A percentile compares a stretch with the other conserved stretches of the same genome.
These are phyloP conservation scores for Lordiphosa stackelbergi DNA, from an alignment of 1,140 invertebrate genomes.

Conservation along the genomic window DNA sequence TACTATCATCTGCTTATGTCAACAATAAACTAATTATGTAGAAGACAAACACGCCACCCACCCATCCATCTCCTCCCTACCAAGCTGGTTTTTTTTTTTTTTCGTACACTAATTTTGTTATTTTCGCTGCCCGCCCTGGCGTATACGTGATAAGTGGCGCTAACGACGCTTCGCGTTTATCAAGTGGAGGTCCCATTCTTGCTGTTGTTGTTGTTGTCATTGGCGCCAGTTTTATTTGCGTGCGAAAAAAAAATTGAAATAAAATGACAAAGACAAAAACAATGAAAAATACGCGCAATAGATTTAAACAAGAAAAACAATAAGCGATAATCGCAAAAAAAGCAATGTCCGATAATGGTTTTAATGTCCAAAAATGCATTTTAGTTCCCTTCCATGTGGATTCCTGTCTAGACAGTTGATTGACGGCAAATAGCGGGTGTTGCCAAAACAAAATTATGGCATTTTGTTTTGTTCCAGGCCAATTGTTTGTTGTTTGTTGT, in stretches of 20 bases:
- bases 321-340: constrained; percentile 12
- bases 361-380: constrained; percentile 5
- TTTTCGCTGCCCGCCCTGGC: constrained; percentile 45
- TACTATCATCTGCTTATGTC: too few species aligned
- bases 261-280: constrained; percentile 10
- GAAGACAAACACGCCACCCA: constrained; percentile 31
- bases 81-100: neutral
- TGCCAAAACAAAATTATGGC: constrained; percentile 16
- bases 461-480: constrained; percentile 3
- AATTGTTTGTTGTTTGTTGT: constrained; percentile 6
- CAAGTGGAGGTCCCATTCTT: constrained; percentile 42
- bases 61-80: constrained; percentile 1
- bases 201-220: constrained; percentile 38
- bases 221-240: constrained; percentile 73
- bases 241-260: constrained; percentile 49
- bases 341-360: constrained; percentile 10
- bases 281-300: constrained; percentile 28
- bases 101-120: neutral
- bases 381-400: neutral
- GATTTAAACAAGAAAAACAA: constrained; percentile 12
- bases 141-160: constrained; percentile 74
- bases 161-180: constrained; percentile 71
- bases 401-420: constrained; percentile 49
- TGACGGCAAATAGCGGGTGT: constrained; percentile 32
- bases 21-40: constrained; percentile 46